Evolutionary conservation across 2,113 vertebrate genomes (phyloP), one percentile per base, ranked within the genome.

Genomic region (Ondatra zibethicus): DNA sequence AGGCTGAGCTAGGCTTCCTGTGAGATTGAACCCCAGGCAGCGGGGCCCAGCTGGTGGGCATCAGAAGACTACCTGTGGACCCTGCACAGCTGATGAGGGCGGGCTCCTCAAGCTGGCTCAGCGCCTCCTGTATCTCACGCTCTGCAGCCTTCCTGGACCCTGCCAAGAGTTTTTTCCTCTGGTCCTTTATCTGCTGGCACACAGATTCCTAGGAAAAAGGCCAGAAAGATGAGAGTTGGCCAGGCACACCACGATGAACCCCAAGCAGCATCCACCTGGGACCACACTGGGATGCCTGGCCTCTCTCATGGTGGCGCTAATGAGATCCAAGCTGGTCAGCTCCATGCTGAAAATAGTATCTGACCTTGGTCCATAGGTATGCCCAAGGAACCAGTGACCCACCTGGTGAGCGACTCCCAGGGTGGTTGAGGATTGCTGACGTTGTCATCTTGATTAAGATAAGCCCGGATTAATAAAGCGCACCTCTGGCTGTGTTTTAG

Each of bases 81-180:
- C 99, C 98, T 0, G 99, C 99, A 96, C 99, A 99, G 98, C 99
- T 98, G 97, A 99, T 98, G 97, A 99, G 99, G 17, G 99, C 66
- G 0, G 99, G 99, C 96, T 99, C 99, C 1, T 99, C 99, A 1
- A 99, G 98, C 94, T 97, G 99, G 68, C 97, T 66, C 77, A 99
- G 98, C 0, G 99, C 99, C 29, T 99, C 99, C 96, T 98, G 99
- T n/a, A 99, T 97, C 95, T 99, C 99, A 84, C 84, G 97, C 97
- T 99, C 98, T 0, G 99, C 99, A 93, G 99, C 99, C 80, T 97
- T 98, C 1, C 99, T 89, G 0, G 98, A 98, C 65, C 98, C 98
- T 90, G 93, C 98, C 95, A 99, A 98, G 31, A 99, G 98, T 63
- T 96, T 97, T 92, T 98, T 99, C 97, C 98, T 99, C 68, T 99